Percentiles rank a stretch among this genome's conserved stretches.
Conservation (phyloP, 2,113 vertebrate genomes). For the Anarhynchus alexandrinus region DNA sequence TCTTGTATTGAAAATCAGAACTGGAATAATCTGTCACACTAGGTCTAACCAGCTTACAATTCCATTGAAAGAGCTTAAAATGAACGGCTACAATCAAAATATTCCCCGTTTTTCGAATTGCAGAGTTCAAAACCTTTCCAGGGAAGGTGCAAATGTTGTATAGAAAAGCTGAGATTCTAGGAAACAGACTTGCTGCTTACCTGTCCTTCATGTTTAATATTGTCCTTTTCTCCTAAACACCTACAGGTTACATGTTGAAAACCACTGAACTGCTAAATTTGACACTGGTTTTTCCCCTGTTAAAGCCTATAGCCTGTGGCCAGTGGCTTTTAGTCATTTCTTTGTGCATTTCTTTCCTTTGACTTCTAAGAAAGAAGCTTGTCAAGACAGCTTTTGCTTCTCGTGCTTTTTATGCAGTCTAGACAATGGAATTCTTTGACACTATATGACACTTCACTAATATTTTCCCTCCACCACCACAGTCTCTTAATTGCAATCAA, state of each 20-base stretch:
- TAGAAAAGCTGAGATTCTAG: background rate
- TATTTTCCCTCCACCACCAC: background rate
- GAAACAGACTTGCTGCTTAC: background rate
- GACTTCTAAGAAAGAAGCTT: background rate
- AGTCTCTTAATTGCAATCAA: background rate
- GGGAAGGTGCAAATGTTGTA: background rate
- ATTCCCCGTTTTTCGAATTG: background rate
- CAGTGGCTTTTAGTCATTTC: background rate
- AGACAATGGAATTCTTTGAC: background rate
- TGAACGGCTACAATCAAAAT: background rate
- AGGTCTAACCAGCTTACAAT: background rate
- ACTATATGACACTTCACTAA: background rate
- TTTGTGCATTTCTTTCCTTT: background rate
- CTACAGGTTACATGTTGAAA: background rate
- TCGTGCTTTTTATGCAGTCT: background rate
- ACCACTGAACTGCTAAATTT: background rate
- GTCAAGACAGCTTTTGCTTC: background rate
- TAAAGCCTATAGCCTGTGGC: background rate
- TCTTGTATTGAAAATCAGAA: background rate
- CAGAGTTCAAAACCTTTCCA: background rate
- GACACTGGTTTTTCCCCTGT: accelerated
- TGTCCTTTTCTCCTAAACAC: background rate
- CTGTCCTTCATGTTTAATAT: background rate
- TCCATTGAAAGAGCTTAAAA: background rate
- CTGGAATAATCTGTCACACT: background rate